Conservation (phyloP, 2,113 vertebrate species). For the Amphilophus citrinellus region DNA sequence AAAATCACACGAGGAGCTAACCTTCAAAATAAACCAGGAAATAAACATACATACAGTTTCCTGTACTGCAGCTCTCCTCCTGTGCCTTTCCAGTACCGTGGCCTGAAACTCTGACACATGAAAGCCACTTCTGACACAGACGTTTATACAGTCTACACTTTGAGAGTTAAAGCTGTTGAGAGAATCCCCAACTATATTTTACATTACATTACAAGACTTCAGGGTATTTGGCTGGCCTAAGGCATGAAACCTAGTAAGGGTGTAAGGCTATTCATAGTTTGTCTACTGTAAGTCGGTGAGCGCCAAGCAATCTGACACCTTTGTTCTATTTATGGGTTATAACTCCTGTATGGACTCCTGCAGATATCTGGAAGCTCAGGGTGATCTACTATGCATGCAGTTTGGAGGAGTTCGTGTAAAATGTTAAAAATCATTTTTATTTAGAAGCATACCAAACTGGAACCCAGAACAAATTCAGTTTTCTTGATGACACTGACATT, state of each 20-base stretch:
- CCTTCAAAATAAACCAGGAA: not conserved
- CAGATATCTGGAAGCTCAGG: not conserved
- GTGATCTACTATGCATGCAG: not conserved
- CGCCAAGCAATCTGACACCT: slow-evolving; percentile 26
- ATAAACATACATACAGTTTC: not conserved
- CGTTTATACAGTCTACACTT: not conserved
- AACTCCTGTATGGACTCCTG: not conserved
- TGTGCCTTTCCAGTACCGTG: not conserved
- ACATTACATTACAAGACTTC: not conserved
- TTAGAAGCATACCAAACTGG: not conserved
- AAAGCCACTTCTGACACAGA: slow-evolving; percentile 6
- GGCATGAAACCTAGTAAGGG: slow-evolving; percentile 43
- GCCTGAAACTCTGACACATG: not conserved
- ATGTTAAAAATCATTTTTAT: not conserved
- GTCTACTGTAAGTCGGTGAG: slow-evolving; percentile 33
- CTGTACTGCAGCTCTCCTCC: not conserved
- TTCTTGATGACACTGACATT: not conserved
- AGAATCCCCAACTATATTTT: slow-evolving; percentile 2
- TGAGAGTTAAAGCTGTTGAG: not conserved
- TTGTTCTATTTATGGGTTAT: slow-evolving; percentile 33
- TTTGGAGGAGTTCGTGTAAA: not conserved
- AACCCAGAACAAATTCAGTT: not conserved
- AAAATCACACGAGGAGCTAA: not conserved
- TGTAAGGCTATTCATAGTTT: slow-evolving; percentile 51
- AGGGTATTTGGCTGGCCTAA: slow-evolving; percentile 9